Evolutionary conservation across 2,888 invertebrate species (phyloP).

Genomic region (Folsomia manolachei): DNA sequence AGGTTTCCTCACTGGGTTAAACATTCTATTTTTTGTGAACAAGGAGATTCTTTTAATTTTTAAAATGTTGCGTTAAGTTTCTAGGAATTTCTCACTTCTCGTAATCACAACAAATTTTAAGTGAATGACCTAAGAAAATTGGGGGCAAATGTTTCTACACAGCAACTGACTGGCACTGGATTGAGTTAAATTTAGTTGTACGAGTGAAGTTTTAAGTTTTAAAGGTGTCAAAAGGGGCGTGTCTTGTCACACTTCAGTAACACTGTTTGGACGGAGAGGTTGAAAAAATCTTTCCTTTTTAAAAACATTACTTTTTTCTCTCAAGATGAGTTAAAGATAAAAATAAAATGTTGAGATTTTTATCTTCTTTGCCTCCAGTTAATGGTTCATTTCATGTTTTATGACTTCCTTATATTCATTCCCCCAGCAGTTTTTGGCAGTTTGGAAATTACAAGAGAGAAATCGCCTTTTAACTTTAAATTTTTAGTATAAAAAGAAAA

Average conservation of each 20-base stretch:
- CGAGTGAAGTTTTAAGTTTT: constrained; percentile 4
- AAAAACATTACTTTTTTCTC: background rate
- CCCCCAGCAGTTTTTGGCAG: background rate
- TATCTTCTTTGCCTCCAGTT: background rate
- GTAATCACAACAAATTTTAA: background rate
- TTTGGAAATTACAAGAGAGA: background rate
- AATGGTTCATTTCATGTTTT: background rate
- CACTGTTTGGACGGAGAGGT: background rate
- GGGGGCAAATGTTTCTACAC: constrained; percentile 7
- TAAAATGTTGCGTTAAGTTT: background rate
- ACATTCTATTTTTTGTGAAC: background rate
- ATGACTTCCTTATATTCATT: background rate
- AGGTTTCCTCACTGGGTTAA: background rate
- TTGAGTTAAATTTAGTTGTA: background rate
- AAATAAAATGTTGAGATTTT: background rate
- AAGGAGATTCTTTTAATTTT: background rate
- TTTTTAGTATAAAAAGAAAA: background rate
- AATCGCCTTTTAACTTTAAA: background rate
- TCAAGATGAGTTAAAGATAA: constrained; percentile 18
- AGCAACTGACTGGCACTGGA: no score
- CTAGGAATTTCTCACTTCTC: background rate
- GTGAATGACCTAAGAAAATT: background rate
- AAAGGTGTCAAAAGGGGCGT: constrained; percentile 49
- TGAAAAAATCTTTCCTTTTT: background rate
- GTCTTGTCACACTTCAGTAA: constrained; percentile 23